A percentile compares a stretch with the other conserved stretches of the same genome.
phyloP scores from a whole-genome alignment of 2,797 vertebrate species.

The Erithacus rubecula region DNA sequence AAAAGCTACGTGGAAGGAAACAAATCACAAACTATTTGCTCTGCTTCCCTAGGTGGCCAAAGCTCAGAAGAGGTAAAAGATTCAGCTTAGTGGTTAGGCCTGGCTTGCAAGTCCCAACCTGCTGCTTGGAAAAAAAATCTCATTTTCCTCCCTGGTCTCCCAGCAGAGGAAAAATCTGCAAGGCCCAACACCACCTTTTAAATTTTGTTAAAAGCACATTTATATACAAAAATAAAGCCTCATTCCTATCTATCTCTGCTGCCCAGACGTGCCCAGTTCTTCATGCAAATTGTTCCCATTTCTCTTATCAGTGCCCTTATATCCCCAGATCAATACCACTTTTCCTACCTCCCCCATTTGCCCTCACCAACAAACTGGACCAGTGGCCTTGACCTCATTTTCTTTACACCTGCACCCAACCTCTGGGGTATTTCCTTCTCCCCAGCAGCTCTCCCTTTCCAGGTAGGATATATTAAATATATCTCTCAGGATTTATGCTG shows the following conservation, averaged over 20 bases:
- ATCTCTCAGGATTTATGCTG: not conserved
- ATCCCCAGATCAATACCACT: not conserved
- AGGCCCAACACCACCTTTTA: not conserved
- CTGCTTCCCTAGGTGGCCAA: not conserved
- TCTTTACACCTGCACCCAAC: not conserved
- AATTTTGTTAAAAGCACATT: not conserved
- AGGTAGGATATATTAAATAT: not conserved
- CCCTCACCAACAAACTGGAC: not conserved
- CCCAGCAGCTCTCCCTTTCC: not conserved
- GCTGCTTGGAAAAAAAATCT: not conserved
- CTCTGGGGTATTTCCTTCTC: not conserved
- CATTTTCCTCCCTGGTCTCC: not conserved
- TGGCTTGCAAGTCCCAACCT: not conserved
- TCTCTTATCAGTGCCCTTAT: not conserved
- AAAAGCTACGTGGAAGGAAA: not conserved
- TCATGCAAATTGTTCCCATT: not conserved
- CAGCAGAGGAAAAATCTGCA: not conserved
- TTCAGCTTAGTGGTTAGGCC: not conserved
- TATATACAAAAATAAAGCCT: not conserved
- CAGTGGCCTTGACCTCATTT: not conserved
- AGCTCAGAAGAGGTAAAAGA: not conserved
- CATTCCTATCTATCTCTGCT: not conserved
- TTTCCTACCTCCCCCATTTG: not conserved
- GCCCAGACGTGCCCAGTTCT: not conserved
- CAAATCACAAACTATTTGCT: not conserved